These are phyloP conservation scores for Pygoscelis antarcticus DNA, from an alignment of 2,113 vertebrate genomes.

Conservation along the genomic window DNA sequence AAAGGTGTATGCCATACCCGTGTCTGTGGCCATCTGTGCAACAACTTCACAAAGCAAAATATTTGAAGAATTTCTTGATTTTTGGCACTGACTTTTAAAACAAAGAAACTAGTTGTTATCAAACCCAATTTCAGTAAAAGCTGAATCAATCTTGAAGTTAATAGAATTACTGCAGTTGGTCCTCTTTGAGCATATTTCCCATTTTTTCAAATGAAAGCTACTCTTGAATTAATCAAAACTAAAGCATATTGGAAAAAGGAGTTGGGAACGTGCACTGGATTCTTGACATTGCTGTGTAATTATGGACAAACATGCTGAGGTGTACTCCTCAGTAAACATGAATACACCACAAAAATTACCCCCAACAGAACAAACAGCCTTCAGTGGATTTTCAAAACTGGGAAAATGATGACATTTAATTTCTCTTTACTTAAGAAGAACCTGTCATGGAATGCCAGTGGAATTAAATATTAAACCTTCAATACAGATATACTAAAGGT, in stretches of 20 bases:
- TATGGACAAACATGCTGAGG: background rate
- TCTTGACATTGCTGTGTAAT: background rate
- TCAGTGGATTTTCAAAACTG: background rate
- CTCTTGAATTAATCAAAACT: background rate
- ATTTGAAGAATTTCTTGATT: background rate
- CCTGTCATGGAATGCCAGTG: background rate
- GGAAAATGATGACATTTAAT: background rate
- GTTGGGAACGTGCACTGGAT: background rate
- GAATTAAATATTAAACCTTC: background rate
- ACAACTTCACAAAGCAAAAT: background rate
- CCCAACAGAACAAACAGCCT: background rate
- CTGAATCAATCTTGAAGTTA: background rate
- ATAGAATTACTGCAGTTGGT: background rate
- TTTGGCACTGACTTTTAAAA: background rate
- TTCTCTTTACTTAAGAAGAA: background rate
- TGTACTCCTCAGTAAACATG: background rate
- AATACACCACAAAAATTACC: background rate
- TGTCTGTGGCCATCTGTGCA: background rate
- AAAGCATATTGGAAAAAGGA: background rate
- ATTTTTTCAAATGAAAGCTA: background rate
- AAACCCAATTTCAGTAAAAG: background rate
- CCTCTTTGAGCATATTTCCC: background rate
- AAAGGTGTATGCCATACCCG: background rate
- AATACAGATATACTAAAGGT: background rate
- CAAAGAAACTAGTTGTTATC: background rate